Base-by-base conservation (phyloP, 2,888 invertebrate genomes). In the Adelphocoris suturalis region DNA sequence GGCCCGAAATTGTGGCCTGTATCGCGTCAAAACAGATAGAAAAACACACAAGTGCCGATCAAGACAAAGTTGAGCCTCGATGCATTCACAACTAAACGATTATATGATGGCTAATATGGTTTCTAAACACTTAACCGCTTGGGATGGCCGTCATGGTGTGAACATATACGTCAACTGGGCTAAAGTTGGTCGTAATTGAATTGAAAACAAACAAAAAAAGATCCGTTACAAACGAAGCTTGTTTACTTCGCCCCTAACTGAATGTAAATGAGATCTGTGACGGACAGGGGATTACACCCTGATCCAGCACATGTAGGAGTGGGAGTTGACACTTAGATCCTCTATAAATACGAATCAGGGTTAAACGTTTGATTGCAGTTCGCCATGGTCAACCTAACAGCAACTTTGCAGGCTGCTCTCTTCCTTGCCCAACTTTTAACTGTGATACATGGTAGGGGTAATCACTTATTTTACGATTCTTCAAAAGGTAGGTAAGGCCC, bases 271-370 rank as follows among this genome's bases (percentile, higher is more conserved):
- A 55, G 85, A 19, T 37, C 61, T 27, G 37, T 85, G 85, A 85
- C 61, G 4, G 85, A 85, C 85, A 85, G 85, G 85, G 19, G 85
- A 85, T 85, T 85, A 85, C 84, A 52, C 85, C 61, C 61, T 85
- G 85, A 85, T 85, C 85, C 85, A 46, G 48, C 2, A 61, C 61
- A 85, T 61, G 12, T 16, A 28, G 61, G 57, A n/a, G 23, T 37
- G 57, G 55, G 85, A 57, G 37, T 85, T 68, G n/a, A 28, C 61
- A 55, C 52, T n/a, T 37, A 37, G 61, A 37, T 85, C 19, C 46
- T 46, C 9, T 61, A 85, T 85, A 85, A 46, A 85, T 37, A 85
- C 57, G 37, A 13, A 16, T 28, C 28, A 28, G 85, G 61, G 37
- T 23, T 12, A 61, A 23, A 28, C 28, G 27, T 12, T 57, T 46